Conservation (phyloP, 2,888 invertebrate genomes). For the Leptopilina syphax region DNA sequence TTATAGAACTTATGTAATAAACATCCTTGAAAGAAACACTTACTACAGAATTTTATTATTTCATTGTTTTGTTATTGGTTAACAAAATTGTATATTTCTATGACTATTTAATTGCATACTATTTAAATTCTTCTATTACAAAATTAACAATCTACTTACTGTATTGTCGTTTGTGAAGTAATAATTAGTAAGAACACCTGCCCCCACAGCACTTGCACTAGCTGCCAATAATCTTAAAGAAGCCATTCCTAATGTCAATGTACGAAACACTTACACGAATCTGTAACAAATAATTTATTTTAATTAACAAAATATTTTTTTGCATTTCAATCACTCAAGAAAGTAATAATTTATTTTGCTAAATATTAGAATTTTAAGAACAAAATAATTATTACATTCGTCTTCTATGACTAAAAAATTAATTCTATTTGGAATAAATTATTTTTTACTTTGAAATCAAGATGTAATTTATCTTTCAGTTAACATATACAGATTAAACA, state of each 20-base stretch:
- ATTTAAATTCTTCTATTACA: background rate
- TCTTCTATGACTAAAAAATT: background rate
- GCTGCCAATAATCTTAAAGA: conserved; percentile 78
- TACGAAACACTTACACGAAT: conserved; percentile 38
- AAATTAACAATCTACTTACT: conserved; percentile 62
- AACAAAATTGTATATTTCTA: no score
- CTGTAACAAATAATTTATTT: conserved; percentile 29
- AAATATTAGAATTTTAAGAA: no score
- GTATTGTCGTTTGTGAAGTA: conserved; percentile 79
- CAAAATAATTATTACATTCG: no score
- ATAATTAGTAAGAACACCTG: conserved; percentile 82
- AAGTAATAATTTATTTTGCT: no score
- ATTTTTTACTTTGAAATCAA: background rate
- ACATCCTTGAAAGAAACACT: no score
- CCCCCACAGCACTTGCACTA: conserved; percentile 80
- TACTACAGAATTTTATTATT: no score
- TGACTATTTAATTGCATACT: background rate
- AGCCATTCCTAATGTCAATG: conserved; percentile 65
- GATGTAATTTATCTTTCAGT: background rate
- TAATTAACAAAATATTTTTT: conserved; percentile 22
- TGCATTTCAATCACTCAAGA: no score
- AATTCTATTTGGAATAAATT: background rate
- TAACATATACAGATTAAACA: conserved; percentile 45
- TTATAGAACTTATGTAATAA: no score
- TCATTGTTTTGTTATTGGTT: no score